These are phyloP conservation scores for Lipotes vexillifer DNA, from an alignment of 2,113 vertebrate genomes.

Conservation along the genomic window DNA sequence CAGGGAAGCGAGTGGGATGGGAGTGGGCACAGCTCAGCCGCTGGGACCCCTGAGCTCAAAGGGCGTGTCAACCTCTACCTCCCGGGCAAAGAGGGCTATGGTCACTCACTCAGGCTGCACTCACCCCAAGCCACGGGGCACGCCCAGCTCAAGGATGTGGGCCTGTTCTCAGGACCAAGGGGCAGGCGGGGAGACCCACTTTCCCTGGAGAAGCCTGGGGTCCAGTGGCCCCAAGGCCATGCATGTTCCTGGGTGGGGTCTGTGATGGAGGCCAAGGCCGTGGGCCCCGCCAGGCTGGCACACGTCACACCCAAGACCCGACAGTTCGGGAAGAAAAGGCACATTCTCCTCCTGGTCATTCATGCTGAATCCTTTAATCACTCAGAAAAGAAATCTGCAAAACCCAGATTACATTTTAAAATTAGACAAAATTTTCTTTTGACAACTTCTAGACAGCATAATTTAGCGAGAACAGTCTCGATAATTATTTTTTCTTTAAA, in stretches of 20 bases:
- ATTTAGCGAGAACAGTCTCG: slow-evolving; percentile 39
- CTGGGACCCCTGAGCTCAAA: neutral
- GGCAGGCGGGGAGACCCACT: fast-evolving
- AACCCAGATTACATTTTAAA: slow-evolving; percentile 16
- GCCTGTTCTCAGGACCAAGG: fast-evolving
- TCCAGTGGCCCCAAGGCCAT: fast-evolving
- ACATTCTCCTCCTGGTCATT: fast-evolving
- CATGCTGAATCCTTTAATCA: neutral
- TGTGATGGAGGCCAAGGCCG: fast-evolving
- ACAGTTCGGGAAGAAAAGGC: fast-evolving
- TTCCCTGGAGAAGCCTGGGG: neutral
- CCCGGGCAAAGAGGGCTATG: neutral
- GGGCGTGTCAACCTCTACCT: neutral
- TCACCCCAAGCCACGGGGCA: neutral
- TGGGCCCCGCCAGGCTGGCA: neutral
- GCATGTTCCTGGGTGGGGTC: fast-evolving
- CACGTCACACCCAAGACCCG: fast-evolving
- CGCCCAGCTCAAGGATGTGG: fast-evolving
- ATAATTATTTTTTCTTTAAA: slow-evolving; percentile 66
- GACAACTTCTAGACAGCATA: slow-evolving; percentile 28
- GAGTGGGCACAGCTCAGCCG: no score
- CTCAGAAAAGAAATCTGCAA: neutral
- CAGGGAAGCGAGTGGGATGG: fast-evolving
- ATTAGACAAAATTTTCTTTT: slow-evolving; percentile 48
- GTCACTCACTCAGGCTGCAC: neutral